These are phyloP conservation scores for Paracentrotus lividus DNA, from an alignment of 53 echinoderm and acorn worm species.

Conservation along the genomic window DNA sequence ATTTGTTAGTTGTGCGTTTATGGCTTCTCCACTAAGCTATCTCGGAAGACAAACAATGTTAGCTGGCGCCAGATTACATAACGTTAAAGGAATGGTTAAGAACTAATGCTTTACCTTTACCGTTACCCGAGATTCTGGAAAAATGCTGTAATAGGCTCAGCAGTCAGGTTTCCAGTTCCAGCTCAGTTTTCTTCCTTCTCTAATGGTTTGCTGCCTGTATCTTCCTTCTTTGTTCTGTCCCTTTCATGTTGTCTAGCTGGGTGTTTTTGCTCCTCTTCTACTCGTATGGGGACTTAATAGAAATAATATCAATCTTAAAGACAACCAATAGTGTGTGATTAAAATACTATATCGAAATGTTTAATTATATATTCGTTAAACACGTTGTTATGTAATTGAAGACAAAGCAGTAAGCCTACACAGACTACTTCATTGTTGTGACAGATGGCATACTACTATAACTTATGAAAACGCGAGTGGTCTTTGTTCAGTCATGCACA, in stretches of 20 bases:
- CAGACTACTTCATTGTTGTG: not conserved
- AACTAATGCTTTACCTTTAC: conserved; percentile 5
- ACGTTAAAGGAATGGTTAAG: not conserved
- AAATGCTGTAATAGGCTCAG: too few relatives aligned
- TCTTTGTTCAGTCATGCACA: not conserved
- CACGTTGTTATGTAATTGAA: not conserved
- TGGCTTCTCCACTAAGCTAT: conserved; percentile 30
- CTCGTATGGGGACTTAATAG: not conserved
- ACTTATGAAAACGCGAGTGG: not conserved
- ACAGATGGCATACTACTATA: not conserved
- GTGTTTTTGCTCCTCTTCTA: too few relatives aligned
- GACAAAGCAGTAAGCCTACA: not conserved
- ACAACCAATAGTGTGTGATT: too few relatives aligned
- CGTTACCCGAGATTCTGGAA: too few relatives aligned
- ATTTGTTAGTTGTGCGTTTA: conserved; percentile 11
- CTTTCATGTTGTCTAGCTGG: too few relatives aligned
- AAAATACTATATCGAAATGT: not conserved
- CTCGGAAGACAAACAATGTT: conserved; percentile 8
- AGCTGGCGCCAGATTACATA: conserved; percentile 26
- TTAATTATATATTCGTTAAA: not conserved
- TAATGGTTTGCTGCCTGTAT: too few relatives aligned
- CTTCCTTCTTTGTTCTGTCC: too few relatives aligned
- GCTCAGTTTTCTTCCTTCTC: too few relatives aligned
- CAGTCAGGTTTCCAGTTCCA: too few relatives aligned
- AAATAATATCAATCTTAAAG: not conserved